phyloP scores from a whole-genome alignment of 2,888 invertebrate species.

The Chaitophorus viminalis region DNA sequence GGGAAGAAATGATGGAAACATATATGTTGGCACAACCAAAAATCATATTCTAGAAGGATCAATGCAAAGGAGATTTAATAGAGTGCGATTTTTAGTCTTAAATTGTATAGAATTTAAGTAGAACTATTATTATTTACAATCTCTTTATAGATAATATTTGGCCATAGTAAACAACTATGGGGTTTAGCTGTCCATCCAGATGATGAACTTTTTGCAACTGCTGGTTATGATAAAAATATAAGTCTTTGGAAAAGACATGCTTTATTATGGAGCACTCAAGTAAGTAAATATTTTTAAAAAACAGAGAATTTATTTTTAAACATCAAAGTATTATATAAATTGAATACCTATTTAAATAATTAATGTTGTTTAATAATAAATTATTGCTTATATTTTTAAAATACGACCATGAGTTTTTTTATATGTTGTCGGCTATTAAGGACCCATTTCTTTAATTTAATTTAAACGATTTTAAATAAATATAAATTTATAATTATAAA shows the following conservation, averaged over 20 bases:
- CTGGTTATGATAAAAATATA: constrained; percentile 90
- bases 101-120: not conserved
- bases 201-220: constrained; percentile 90
- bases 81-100: constrained; percentile 70
- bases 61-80: constrained; percentile 86
- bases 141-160: constrained; percentile 78
- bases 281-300: constrained; percentile 66
- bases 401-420: too few relatives aligned
- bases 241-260: constrained; percentile 91
- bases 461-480: too few relatives aligned
- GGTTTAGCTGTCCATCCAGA: constrained; percentile 90
- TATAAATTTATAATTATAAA: too few relatives aligned
- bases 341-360: not conserved
- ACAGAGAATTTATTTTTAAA: too few relatives aligned
- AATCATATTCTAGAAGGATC: constrained; percentile 92
- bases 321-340: not conserved
- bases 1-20: constrained; percentile 87
- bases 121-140: constrained; percentile 20
- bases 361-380: too few relatives aligned
- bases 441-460: too few relatives aligned
- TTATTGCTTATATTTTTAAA: too few relatives aligned
- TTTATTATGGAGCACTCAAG: constrained; percentile 86
- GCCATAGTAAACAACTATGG: constrained; percentile 88
- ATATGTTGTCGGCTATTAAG: too few relatives aligned
- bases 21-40: constrained; percentile 89